These are phyloP conservation scores for Caradrina clavipalpis DNA, from an alignment of 2,888 invertebrate genomes.

Conservation along the genomic window DNA sequence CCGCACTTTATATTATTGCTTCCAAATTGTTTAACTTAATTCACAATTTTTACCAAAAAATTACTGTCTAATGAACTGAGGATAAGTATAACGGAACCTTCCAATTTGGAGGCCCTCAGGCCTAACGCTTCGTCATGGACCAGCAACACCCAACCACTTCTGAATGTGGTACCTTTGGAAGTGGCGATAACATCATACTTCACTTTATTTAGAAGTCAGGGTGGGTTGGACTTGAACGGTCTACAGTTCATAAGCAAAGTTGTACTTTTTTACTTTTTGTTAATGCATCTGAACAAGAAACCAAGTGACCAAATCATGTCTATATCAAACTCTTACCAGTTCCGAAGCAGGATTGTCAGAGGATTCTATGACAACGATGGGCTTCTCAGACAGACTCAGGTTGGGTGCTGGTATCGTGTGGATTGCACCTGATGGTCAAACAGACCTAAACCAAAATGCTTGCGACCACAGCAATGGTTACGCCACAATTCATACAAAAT, in stretches of 20 bases:
- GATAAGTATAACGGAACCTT: slow-evolving; percentile 26
- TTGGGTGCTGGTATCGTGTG: slow-evolving; percentile 97
- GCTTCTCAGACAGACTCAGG: slow-evolving; percentile 93
- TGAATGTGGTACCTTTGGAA: neutral
- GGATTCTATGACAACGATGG: slow-evolving; percentile 87
- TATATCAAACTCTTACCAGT: slow-evolving; percentile 58
- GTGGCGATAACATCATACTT: neutral
- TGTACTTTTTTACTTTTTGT: no score
- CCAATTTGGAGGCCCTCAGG: slow-evolving; percentile 30
- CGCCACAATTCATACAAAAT: slow-evolving; percentile 54
- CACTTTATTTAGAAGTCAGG: no score
- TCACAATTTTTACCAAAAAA: neutral
- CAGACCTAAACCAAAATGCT: slow-evolving; percentile 75
- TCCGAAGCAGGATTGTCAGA: slow-evolving; percentile 69
- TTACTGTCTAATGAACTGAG: slow-evolving; percentile 30
- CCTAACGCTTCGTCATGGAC: slow-evolving; percentile 31
- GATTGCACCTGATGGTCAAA: slow-evolving; percentile 92
- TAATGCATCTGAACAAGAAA: no score
- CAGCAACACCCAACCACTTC: neutral
- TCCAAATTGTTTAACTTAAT: neutral
- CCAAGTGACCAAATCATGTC: no score
- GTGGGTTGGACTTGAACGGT: no score
- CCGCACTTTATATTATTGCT: neutral
- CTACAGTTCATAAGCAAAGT: no score
- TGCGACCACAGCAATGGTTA: slow-evolving; percentile 74